Percentiles rank a stretch among this genome's conserved stretches.
phyloP scores from a whole-genome alignment of 2,888 invertebrate species.

The Drosophila pullipes region DNA sequence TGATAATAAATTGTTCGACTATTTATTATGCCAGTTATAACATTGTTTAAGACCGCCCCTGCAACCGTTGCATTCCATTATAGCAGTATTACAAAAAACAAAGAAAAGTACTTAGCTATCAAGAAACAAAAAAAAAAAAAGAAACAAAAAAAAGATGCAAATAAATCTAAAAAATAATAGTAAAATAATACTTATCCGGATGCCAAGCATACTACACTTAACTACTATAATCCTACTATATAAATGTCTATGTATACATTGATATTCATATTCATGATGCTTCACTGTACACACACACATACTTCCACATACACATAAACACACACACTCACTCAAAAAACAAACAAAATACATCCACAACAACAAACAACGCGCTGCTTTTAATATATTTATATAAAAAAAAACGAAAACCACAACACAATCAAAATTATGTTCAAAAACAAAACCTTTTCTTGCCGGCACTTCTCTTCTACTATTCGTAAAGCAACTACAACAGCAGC shows the following conservation, averaged over 20 bases:
- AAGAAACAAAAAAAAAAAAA: constrained; percentile 8
- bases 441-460: constrained; percentile 72
- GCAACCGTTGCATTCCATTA: constrained; percentile 64
- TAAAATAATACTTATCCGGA: constrained; percentile 47
- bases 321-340: constrained; percentile 34
- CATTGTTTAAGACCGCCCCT: constrained; percentile 30
- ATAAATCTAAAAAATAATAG: constrained; percentile 11
- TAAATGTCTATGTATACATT: constrained; percentile 26
- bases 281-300: constrained; percentile 64
- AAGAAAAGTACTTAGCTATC: constrained; percentile 51
- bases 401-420: constrained; percentile 17
- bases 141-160: background rate
- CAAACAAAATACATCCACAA: constrained; percentile 31
- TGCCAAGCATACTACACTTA: constrained; percentile 64
- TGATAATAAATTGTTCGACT: constrained; percentile 38
- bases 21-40: constrained; percentile 40
- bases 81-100: constrained; percentile 68
- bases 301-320: constrained; percentile 26
- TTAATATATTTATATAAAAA: constrained; percentile 31
- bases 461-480: constrained; percentile 65
- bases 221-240: constrained; percentile 34
- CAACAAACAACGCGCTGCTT: constrained; percentile 65
- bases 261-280: constrained; percentile 60
- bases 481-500: constrained; percentile 78
- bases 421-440: constrained; percentile 29